Base-by-base conservation (phyloP, 2,113 vertebrate genomes). In the Piprites chloris region DNA sequence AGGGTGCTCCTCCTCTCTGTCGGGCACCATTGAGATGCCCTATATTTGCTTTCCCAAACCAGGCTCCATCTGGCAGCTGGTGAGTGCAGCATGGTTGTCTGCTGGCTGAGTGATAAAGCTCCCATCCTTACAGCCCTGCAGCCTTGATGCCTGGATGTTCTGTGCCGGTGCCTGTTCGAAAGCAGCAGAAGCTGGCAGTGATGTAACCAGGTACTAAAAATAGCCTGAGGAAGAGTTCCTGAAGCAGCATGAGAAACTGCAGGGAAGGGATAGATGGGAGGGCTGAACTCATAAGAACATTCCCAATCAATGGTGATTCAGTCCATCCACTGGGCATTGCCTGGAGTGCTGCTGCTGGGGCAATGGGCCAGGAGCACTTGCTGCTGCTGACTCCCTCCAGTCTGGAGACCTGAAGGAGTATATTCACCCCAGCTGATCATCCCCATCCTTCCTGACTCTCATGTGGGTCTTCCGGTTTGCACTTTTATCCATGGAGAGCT, bases 181-280 rank as follows among this genome's bases (percentile, higher is more conserved):
- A 89, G 91, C 85, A 84, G 87, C 56, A 67, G 81, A 68, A 49
- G 20, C 37, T 74, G 66, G 56, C 32, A 59, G 35, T 96, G 94
- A 96, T 89, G 94, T 96, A 97, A 97, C 6, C n/a, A 22, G 5
- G 72, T 78, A 84, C 93, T 91, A 95, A 97, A 95, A 96, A 96
- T 97, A 97, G 47, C 46, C 28, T 1, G 1, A 83, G 74, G 73
- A 94, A 95, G 79, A 89, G 78, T 88, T 56, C 55, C 82, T 96
- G 93, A 69, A 93, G 69, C 87, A 86, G 68, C 79, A 86, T 27
- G 26, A 91, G 62, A 65, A 82, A 75, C 46, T 90, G 81, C 88
- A 68, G 80, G 18, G 41, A 89, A 96, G 33, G 41, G 53, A 80
- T 53, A 66, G 15, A 67, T 41, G 65, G 35, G 75, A 96, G 28